These are phyloP conservation scores for Furcifer pardalis DNA, from an alignment of 2,797 vertebrate genomes.

Conservation along the genomic window DNA sequence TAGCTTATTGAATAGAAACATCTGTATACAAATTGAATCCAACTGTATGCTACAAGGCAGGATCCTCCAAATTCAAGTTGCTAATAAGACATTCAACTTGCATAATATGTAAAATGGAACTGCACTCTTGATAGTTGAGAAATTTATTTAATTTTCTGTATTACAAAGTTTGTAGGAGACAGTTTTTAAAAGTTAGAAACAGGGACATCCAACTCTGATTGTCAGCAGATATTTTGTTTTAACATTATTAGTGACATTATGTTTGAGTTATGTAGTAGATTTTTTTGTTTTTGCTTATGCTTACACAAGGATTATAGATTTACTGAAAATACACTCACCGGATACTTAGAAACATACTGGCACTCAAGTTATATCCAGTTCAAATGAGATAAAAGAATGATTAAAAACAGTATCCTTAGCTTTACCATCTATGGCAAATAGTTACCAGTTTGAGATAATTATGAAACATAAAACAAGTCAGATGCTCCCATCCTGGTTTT, in stretches of 20 bases:
- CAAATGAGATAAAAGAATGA: not conserved
- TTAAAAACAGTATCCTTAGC: constrained; percentile 5
- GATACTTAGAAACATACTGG: not conserved
- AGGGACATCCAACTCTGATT: not conserved
- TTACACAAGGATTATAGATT: not conserved
- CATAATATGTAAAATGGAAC: not conserved
- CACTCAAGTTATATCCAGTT: not conserved
- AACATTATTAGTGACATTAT: not conserved
- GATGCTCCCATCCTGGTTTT: constrained; percentile 12
- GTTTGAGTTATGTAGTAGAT: not conserved
- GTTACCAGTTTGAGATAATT: not conserved
- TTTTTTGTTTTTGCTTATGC: not conserved
- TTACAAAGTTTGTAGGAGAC: not conserved
- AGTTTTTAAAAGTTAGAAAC: not conserved
- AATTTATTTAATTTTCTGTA: not conserved
- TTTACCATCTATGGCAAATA: not conserved
- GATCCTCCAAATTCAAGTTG: not conserved
- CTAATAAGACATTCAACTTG: not conserved
- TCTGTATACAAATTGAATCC: not conserved
- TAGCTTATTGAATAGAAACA: not conserved
- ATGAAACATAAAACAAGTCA: constrained; percentile 23
- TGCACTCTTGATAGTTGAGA: not conserved
- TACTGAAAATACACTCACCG: not conserved
- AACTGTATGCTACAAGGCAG: not conserved
- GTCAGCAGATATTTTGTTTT: not conserved